Evolutionary conservation across 2,888 invertebrate genomes (phyloP), one percentile per base, ranked within the genome.

Genomic region (Erynnis tages): DNA sequence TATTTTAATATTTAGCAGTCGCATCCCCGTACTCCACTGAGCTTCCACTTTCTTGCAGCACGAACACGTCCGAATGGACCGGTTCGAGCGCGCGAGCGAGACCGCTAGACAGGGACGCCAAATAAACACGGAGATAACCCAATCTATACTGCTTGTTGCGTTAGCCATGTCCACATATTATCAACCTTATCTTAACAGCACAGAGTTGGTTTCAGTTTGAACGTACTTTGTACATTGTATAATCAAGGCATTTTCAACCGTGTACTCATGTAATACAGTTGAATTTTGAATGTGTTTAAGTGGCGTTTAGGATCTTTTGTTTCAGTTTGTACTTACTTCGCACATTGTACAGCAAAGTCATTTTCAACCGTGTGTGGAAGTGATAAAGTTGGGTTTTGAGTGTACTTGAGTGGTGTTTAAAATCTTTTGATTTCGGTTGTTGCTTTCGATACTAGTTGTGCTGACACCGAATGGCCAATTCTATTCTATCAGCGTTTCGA

Each of bases 91-190:
- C 49, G 61, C 32, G 56, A 79, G 59, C 57, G 73, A 64, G 78
- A 76, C 45, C 53, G 57, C 55, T 30, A 55, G 66, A 60, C 52
- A 55, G 59, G 76, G 76, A 69, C 71, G 71, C 73, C 77, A 75
- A 71, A 78, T 67, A 79, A 79, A 77, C 74, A 77, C 65, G 66
- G 69, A 68, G 67, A 67, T 66, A 73, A 71, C 69, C 67, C 65
- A n/a, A 69, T 67, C 67, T 59, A 58, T 59, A 57, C 54, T 55
- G 62, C 57, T 63, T 58, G 59, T 60, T 61, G 61, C 53, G 56
- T 69, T 69, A 68, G 38, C 4, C 17, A 7, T 17, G 13, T 30
- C 14, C 49, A 56, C 46, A 46, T 16, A 65, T 57, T 62, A 50
- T 56, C 25, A 34, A 59, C 62, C 57, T 6, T 43, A 60, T 54